phyloP scores from a whole-genome alignment of 2,797 vertebrate species.

The Arremon aurantiirostris region DNA sequence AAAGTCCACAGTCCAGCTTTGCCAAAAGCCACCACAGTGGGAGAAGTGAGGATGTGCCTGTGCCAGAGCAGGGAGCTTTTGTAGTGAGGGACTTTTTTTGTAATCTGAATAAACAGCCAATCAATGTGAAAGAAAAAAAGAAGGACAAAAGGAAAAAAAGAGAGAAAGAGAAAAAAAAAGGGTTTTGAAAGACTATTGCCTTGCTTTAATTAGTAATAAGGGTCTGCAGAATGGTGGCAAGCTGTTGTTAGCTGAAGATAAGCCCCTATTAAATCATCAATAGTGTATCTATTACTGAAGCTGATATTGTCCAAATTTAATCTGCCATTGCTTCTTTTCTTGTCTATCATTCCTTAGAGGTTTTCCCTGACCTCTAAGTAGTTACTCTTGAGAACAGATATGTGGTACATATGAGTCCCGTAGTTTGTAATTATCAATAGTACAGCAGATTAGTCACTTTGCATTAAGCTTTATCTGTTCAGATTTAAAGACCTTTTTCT shows the following conservation, averaged over 20 bases:
- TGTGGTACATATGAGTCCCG: not conserved
- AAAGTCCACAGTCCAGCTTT: not conserved
- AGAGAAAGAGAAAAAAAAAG: not conserved
- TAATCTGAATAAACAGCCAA: not conserved
- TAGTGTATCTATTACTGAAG: not conserved
- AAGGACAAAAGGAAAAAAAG: not conserved
- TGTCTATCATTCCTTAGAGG: not conserved
- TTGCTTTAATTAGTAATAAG: not conserved
- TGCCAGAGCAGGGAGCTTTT: not conserved
- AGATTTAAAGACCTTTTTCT: not conserved
- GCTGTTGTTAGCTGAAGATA: not conserved
- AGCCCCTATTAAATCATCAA: not conserved
- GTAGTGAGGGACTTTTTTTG: not conserved
- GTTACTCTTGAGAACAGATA: not conserved
- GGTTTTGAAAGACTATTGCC: not conserved
- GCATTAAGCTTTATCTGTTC: not conserved
- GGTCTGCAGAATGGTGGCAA: not conserved
- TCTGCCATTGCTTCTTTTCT: not conserved
- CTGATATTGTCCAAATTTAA: not conserved
- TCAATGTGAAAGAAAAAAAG: not conserved
- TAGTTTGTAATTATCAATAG: not conserved
- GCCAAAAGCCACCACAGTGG: not conserved
- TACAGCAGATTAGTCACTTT: not conserved
- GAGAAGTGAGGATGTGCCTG: not conserved
- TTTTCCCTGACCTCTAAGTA: not conserved